Evolutionary conservation across 2,113 vertebrate species (phyloP).

Genomic region (Myanophis thanlyinensis): DNA sequence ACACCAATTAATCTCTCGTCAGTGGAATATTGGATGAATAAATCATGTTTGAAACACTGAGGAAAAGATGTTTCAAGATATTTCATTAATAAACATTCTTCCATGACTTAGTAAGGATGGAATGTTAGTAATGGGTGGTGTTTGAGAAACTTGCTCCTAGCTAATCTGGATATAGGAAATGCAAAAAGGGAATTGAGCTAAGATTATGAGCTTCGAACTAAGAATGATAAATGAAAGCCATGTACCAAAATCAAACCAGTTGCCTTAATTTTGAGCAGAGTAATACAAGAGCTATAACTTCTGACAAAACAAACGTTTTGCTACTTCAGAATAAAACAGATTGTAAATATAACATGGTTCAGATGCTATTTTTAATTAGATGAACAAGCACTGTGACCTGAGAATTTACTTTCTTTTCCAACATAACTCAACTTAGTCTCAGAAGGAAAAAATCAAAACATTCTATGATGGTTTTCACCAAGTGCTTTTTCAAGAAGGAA

Average conservation of each 20-base stretch:
- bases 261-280: neutral
- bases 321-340: neutral
- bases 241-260: neutral
- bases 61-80: neutral
- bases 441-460: neutral
- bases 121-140: neutral
- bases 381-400: neutral
- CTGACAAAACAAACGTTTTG: neutral
- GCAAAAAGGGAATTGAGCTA: neutral
- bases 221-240: neutral
- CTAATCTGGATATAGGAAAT: accelerated
- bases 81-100: slow-evolving; percentile 9
- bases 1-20: slow-evolving; percentile 4
- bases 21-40: neutral
- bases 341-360: too few relatives aligned
- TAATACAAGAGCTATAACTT: neutral
- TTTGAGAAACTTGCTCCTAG: slow-evolving; percentile 1
- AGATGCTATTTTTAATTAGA: neutral
- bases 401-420: neutral
- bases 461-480: neutral
- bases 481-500: neutral
- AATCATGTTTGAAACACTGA: neutral
- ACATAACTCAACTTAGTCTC: neutral
- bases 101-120: neutral
- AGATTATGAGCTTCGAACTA: neutral